Conservation (phyloP, 2,888 invertebrate species). For the Lutraria lutraria region DNA sequence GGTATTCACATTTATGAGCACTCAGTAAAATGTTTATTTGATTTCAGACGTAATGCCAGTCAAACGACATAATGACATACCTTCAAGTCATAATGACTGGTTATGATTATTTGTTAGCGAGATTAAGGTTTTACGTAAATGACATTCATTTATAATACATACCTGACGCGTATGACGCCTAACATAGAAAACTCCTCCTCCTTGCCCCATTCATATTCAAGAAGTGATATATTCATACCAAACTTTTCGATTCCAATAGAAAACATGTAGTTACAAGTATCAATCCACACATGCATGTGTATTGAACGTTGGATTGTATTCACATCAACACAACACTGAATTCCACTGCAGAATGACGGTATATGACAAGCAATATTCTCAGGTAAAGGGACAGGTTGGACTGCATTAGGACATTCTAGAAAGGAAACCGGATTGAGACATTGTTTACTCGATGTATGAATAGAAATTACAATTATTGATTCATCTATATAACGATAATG, state of each 20-base stretch:
- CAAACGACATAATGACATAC: no score
- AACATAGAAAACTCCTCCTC: slow-evolving; percentile 47
- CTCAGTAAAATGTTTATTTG: no score
- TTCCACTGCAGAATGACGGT: slow-evolving; percentile 69
- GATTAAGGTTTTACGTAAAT: no score
- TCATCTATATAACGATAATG: no score
- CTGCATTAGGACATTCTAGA: slow-evolving; percentile 44
- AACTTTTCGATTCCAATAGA: slow-evolving; percentile 72
- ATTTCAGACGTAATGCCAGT: no score
- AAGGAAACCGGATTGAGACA: neutral
- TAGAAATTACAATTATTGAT: no score
- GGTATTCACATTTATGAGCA: no score
- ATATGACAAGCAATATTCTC: slow-evolving; percentile 66
- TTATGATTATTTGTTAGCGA: no score
- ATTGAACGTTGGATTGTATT: slow-evolving; percentile 61
- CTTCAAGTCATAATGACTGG: no score
- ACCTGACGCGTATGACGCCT: slow-evolving; percentile 50
- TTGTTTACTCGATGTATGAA: no score
- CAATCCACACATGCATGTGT: slow-evolving; percentile 67
- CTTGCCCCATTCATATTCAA: slow-evolving; percentile 74
- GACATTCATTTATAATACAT: neutral
- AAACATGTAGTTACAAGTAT: slow-evolving; percentile 71
- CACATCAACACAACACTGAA: slow-evolving; percentile 74
- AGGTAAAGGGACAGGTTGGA: slow-evolving; percentile 8
- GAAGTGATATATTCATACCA: slow-evolving; percentile 63